These are phyloP conservation scores for Melanaphis sacchari DNA, from an alignment of 1,140 invertebrate species.

Conservation along the genomic window DNA sequence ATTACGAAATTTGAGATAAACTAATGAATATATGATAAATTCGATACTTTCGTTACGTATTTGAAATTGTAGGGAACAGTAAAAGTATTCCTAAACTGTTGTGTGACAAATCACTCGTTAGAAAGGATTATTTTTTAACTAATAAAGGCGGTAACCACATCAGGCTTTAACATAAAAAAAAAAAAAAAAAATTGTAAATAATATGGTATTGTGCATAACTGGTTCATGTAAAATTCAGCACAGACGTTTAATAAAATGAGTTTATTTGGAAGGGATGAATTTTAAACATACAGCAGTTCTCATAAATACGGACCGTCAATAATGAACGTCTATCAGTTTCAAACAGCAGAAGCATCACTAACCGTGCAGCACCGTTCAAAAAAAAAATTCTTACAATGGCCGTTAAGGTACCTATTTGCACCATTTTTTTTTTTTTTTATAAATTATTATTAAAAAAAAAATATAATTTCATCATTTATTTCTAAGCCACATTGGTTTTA, in stretches of 20 bases:
- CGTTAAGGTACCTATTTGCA: background rate
- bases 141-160: background rate
- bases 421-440: too few species aligned
- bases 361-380: background rate
- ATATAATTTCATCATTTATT: too few species aligned
- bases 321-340: background rate
- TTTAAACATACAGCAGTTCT: background rate
- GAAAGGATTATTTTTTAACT: background rate
- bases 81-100: background rate
- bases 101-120: background rate
- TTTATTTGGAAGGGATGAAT: background rate
- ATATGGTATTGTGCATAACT: background rate
- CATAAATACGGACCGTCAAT: background rate
- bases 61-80: background rate
- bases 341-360: background rate
- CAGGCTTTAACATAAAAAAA: background rate
- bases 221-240: background rate
- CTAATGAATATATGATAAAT: background rate
- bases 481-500: background rate
- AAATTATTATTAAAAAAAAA: too few species aligned
- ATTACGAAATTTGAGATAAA: too few species aligned
- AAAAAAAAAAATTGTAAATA: background rate
- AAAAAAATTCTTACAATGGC: background rate
- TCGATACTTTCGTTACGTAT: background rate
- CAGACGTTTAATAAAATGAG: background rate